Base-by-base conservation (phyloP, 2,888 invertebrate genomes). In the Zootermopsis nevadensis region DNA sequence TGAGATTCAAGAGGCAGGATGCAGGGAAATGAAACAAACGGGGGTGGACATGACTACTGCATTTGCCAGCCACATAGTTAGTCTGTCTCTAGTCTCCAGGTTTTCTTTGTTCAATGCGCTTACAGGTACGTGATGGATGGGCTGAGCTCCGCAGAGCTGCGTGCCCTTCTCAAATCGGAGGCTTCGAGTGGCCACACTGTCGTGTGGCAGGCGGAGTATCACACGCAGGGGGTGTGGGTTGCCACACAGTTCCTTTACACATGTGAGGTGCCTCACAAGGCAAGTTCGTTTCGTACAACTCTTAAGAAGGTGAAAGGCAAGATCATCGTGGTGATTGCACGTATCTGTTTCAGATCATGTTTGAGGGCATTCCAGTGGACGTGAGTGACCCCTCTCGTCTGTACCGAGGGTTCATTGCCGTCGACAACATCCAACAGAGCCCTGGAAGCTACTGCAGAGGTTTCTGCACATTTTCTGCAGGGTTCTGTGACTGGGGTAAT, bases 401-500 rank as follows among this genome's bases (percentile, higher is more conserved):
- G 33, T 89, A 88, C 85, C 87, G 89, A 53, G 90, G 90, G 10
- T 89, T 87, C 86, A 87, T 90, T 77, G 89, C 89, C 6, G 85
- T 90, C n/a, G 90, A 90, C 86, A 88, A 88, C 81, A 86, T 90
- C n/a, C 87, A 87, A 81, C 87, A 89, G 84, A 86, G 86, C 66
- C 85, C 87, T 38, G 86, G 87, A 1, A 86, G 86, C 38, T 86
- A 86, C 74, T 88, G 88, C 83, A 87, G 87, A 22, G 88, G 86
- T 2, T 87, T 88, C 84, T 90, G 90, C 84, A 89, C 89, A 30
- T 90, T 90, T 86, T 89, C 89, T 83, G 89, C 89, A 7, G 88
- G 89, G 24, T 86, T 89, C 72, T 90, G 90, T 86, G 88, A 88
- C 79, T 90, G 90, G 89, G 87, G 87, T 1, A 90, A 90, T 86